phyloP scores from a whole-genome alignment of 2,888 invertebrate genomes.

The Tachystola acroxantha region DNA sequence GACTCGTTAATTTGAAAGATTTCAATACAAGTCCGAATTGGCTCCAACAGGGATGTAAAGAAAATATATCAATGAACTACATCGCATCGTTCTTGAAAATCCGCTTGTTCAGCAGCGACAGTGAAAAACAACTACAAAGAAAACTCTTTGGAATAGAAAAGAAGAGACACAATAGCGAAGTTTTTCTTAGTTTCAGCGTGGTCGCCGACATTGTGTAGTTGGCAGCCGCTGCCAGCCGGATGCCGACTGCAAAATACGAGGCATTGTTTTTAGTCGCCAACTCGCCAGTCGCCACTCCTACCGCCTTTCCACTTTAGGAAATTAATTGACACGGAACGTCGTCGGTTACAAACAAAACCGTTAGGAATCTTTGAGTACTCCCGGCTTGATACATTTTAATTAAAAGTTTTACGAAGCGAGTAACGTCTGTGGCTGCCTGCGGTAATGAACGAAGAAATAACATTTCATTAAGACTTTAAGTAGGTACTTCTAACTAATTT shows the following conservation, averaged over 20 bases:
- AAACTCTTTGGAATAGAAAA: constrained; percentile 56
- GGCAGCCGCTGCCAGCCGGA: constrained; percentile 50
- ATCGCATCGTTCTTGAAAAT: constrained; percentile 30
- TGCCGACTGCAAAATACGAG: constrained; percentile 48
- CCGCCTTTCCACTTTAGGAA: constrained; percentile 62
- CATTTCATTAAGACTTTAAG: constrained; percentile 13
- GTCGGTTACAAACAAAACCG: constrained; percentile 53
- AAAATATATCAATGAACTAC: too few species aligned
- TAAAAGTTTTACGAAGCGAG: constrained; percentile 61
- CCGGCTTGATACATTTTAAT: constrained; percentile 65
- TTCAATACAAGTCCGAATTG: too few species aligned
- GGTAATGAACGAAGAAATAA: constrained; percentile 39
- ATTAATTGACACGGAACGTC: constrained; percentile 65
- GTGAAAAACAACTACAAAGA: constrained; percentile 47
- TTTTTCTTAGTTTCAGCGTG: constrained; percentile 58
- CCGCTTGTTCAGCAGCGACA: constrained; percentile 31
- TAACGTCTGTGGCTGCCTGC: constrained; percentile 42
- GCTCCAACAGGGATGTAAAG: too few species aligned
- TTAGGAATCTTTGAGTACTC: constrained; percentile 50
- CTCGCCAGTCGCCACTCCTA: constrained; percentile 36
- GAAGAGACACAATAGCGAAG: constrained; percentile 50
- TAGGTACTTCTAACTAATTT: constrained; percentile 9
- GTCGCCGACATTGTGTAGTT: constrained; percentile 54
- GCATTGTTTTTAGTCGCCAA: constrained; percentile 54
- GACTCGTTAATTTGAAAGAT: too few species aligned